These are phyloP conservation scores for Oligia latruncula DNA, from an alignment of 2,888 invertebrate species.

Conservation along the genomic window DNA sequence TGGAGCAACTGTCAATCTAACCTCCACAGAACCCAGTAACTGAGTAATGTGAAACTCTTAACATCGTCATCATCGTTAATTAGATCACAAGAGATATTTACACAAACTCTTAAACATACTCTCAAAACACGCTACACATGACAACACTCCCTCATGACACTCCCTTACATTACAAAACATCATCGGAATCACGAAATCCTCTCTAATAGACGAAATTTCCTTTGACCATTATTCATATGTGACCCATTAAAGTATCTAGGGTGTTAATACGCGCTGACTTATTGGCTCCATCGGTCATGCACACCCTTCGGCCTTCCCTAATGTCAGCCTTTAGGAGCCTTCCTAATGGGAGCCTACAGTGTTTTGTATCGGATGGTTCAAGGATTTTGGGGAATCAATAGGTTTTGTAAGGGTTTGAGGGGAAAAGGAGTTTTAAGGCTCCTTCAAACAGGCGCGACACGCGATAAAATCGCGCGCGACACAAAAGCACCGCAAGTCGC, in stretches of 20 bases:
- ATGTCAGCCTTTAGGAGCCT: constrained; percentile 51
- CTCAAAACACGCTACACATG: neutral
- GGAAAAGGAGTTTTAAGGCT: neutral
- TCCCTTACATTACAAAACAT: constrained; percentile 32
- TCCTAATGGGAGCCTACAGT: constrained; percentile 24
- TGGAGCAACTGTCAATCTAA: too few species aligned
- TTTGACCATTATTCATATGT: constrained; percentile 83
- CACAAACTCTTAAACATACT: neutral
- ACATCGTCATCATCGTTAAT: too few species aligned
- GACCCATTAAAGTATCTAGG: constrained; percentile 81
- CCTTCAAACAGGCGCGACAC: too few species aligned
- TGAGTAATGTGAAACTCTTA: too few species aligned
- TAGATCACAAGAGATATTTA: neutral
- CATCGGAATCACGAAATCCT: constrained; percentile 53
- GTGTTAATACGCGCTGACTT: constrained; percentile 88
- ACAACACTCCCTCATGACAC: neutral
- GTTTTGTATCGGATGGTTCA: constrained; percentile 45
- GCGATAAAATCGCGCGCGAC: too few species aligned
- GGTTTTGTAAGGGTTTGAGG: neutral
- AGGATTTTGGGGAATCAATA: constrained; percentile 23
- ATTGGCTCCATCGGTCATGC: constrained; percentile 83
- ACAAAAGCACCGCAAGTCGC: too few species aligned
- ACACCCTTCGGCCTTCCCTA: constrained; percentile 74
- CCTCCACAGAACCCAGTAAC: too few species aligned
- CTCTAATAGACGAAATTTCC: constrained; percentile 79